Evolutionary conservation across 2,113 vertebrate species (phyloP), one percentile per base, ranked within the genome.

Genomic region (Poeciliopsis prolifica): DNA sequence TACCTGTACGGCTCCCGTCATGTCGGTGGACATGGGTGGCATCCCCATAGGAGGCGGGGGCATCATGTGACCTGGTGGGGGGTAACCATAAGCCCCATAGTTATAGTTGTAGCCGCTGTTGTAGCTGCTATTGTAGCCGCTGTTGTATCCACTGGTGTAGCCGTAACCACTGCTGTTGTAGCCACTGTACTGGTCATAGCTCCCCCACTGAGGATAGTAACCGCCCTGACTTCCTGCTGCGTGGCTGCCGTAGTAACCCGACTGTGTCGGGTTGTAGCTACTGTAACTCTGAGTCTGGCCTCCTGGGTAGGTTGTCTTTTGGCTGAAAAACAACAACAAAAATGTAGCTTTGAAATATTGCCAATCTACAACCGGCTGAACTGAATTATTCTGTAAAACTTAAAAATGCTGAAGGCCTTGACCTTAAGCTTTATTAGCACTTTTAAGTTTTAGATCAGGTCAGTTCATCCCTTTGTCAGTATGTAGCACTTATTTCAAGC

Each of bases 161-260:
- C 91, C 88, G 54, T 79, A 94, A 14, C 91, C 90, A 0, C 75
- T 89, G 81, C 42, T 93, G 77, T 82, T 89, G 69, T 95, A 95
- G 70, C 86, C 86, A 12, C 87, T 81, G 71, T 95, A 95, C 81
- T 95, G 94, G 79, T 95, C 94, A 10, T 96, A 96, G 26, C 91
- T 92, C 0, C 92, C 93, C 95, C 95, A 96, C 85, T 96, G 95
- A 1, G 95, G 86, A 58, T 95, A 96, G 85, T 88, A 91, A 1
- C 90, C 86, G 19, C 74, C 87, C 70, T 86, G 89, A 62, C 8
- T 70, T 1, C 69, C 86, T 1, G 72, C 75, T 0, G 70, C 67
- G 0, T 94, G 86, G 83, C 37, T 94, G 91, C 72, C 95, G 0
- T 95, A 96, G 86, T 96, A 95, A 58, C 51, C 68, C 2, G 89